Base-by-base conservation (phyloP, 2,888 invertebrate genomes). In the Lepeophtheirus nordmannii region DNA sequence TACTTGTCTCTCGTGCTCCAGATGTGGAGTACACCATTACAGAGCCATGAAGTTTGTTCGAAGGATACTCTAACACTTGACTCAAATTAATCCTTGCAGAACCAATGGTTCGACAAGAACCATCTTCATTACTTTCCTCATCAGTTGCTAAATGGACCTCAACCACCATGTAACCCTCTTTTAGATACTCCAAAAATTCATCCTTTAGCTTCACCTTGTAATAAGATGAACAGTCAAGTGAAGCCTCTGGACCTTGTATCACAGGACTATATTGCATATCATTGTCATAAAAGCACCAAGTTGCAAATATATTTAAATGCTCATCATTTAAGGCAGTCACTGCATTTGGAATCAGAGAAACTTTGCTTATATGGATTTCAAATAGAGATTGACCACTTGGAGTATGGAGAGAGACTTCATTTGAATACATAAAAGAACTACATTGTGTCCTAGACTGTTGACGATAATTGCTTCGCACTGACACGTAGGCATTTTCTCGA, bases 251-350 rank as follows among this genome's bases (percentile, higher is more conserved):
- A 17, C 65, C 65, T 10, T 20, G 57, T n/a, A 58, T 20, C 58
- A 65, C 58, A 11, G 65, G 65, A 58, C 58, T 65, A 17, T 65
- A 65, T 20, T 53, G 57, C 39, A 56, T 20, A 3, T 65, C 65
- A 65, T 56, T 46, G 17, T 65, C 65, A 37, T 58, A 65, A 39
- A 65, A 65, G 10, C 37, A 38, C 65, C 65, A 65, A 14, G 56
- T 65, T n/a, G 65, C 65, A 37, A 65, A 65, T 1, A 65, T n/a
- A 22, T 30, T 38, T n/a, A 58, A 58, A 12, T 64, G 22, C 20
- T 14, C 30, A 20, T 20, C 14, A 14, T 56, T 56, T 40, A 64
- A 53, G 23, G n/a, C 17, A 56, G 41, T 17, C 8, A 62, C 20
- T 3, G 22, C 17, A 20, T 62, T 41, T 30, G 17, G 17, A 46